phyloP scores from a whole-genome alignment of 92 coral and sea anemone genomes.

The Porites divaricata region DNA sequence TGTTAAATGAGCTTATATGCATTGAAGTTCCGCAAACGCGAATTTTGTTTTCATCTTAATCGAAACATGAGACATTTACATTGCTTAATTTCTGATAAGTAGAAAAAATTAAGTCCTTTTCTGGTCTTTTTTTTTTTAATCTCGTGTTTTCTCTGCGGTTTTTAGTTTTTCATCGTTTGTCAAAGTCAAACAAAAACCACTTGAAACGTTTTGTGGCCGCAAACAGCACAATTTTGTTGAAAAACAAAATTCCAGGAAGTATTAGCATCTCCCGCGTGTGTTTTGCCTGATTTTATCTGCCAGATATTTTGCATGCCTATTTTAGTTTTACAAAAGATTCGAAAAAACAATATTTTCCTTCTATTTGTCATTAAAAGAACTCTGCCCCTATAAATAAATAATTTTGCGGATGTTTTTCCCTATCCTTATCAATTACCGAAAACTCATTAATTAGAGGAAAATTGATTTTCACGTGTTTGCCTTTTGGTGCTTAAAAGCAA shows the following conservation, averaged over 20 bases:
- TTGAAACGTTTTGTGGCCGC: too few relatives aligned
- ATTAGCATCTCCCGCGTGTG: neutral
- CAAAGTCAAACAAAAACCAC: too few relatives aligned
- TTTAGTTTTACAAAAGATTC: neutral
- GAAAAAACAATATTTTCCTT: neutral
- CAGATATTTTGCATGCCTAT: neutral
- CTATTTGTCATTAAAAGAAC: neutral
- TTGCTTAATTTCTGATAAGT: neutral
- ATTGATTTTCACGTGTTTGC: neutral
- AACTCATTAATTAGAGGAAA: neutral
- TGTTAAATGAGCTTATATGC: too few relatives aligned
- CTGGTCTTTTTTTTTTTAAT: too few relatives aligned
- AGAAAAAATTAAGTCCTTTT: neutral
- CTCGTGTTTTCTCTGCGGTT: too few relatives aligned
- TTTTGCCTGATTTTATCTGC: slow-evolving; percentile 16
- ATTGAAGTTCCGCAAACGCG: too few relatives aligned
- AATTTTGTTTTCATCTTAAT: too few relatives aligned
- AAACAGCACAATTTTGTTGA: neutral
- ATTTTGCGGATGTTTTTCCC: slow-evolving; percentile 11
- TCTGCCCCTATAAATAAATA: neutral
- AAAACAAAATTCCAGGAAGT: neutral
- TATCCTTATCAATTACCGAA: neutral
- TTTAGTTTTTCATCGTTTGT: too few relatives aligned
- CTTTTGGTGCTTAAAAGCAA: neutral
- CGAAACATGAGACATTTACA: too few relatives aligned